These are phyloP conservation scores for Euleptes europaea DNA, from an alignment of 2,113 vertebrate genomes.

Conservation along the genomic window DNA sequence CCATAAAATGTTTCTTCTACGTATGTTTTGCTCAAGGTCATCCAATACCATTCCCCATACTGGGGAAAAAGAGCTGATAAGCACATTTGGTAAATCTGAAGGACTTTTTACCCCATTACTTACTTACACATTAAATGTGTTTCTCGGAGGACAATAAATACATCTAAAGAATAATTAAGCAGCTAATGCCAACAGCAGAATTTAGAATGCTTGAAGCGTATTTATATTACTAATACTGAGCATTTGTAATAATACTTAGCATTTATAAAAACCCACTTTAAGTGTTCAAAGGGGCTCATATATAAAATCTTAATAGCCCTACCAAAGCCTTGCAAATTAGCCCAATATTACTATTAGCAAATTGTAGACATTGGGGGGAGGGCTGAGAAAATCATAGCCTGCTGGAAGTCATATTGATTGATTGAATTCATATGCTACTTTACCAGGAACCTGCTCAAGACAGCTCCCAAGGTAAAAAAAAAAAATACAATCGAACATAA, in stretches of 20 bases:
- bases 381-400: too few species aligned
- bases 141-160: background rate
- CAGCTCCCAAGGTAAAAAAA: too few species aligned
- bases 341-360: too few species aligned
- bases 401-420: too few species aligned
- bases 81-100: background rate
- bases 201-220: background rate
- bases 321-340: background rate
- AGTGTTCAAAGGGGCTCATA: background rate
- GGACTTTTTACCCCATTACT: conserved; percentile 2
- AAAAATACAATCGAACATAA: too few species aligned
- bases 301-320: too few species aligned
- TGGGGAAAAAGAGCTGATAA: background rate
- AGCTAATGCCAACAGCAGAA: background rate
- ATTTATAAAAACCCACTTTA: background rate
- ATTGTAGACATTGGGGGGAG: too few species aligned
- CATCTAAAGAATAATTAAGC: conserved; percentile 9
- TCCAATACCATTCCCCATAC: background rate
- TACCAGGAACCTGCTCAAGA: too few species aligned
- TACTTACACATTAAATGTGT: background rate
- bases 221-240: background rate
- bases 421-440: too few species aligned
- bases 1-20: background rate
- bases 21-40: background rate
- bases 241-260: background rate